phyloP scores from a whole-genome alignment of 35 echinoderm and acorn worm genomes.

The Anneissia japonica region DNA sequence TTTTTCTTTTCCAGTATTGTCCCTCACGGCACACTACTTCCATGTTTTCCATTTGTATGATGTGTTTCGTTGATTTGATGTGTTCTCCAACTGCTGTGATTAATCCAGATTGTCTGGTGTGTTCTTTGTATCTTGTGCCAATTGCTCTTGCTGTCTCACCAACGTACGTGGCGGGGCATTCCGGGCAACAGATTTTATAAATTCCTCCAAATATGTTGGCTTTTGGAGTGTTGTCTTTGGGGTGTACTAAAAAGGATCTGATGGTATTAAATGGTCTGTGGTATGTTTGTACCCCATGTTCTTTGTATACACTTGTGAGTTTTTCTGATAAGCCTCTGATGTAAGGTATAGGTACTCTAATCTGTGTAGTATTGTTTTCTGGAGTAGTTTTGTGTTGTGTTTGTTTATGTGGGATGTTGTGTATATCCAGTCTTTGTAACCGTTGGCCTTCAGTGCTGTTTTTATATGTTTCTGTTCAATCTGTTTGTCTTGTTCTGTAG shows the following conservation, averaged over 20 bases:
- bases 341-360: neutral
- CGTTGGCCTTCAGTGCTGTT: constrained; percentile 10
- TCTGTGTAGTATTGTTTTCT: neutral
- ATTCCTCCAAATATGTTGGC: constrained; percentile 10
- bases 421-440: neutral
- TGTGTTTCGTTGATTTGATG: neutral
- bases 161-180: constrained; percentile 17
- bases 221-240: constrained; percentile 22
- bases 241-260: constrained; percentile 2
- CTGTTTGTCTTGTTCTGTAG: neutral
- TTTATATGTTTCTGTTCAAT: constrained; percentile 13
- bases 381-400: neutral
- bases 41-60: neutral
- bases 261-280: constrained; percentile 12
- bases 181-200: constrained; percentile 5
- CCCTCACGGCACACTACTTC: neutral
- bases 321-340: constrained; percentile 11
- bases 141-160: constrained; percentile 3
- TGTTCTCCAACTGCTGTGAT: neutral
- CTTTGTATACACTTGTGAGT: neutral
- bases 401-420: neutral
- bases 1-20: neutral
- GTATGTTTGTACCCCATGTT: constrained; percentile 7
- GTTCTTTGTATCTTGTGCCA: neutral
- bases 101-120: neutral